Percentiles rank a stretch among this genome's conserved stretches.
These are phyloP conservation scores for Melanostigma gelatinosum DNA, from an alignment of 2,113 vertebrate species.

Conservation along the genomic window DNA sequence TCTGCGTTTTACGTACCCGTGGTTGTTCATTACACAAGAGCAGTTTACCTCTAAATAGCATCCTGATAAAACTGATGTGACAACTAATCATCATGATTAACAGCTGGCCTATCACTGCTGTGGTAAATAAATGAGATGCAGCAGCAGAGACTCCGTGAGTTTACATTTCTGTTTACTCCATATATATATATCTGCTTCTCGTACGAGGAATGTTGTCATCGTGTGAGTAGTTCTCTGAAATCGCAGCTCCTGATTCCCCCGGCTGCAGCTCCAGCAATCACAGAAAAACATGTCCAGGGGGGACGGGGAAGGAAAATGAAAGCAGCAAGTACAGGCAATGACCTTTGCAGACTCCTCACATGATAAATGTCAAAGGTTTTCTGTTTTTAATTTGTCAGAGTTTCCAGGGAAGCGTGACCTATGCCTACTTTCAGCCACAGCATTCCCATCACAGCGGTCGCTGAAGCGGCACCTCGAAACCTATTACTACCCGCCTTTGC, in stretches of 20 bases:
- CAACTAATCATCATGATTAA: constrained; percentile 48
- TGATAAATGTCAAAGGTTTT: constrained; percentile 83
- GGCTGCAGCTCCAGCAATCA: constrained; percentile 63
- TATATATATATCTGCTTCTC: constrained; percentile 6
- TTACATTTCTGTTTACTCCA: constrained; percentile 30
- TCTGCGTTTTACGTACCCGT: constrained; percentile 35
- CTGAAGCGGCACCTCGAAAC: constrained; percentile 76
- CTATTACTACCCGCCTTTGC: constrained; percentile 72
- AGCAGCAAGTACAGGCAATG: constrained; percentile 69
- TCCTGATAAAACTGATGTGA: constrained; percentile 52
- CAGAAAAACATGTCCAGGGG: constrained; percentile 69
- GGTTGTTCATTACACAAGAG: constrained; percentile 52
- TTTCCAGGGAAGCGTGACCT: constrained; percentile 80
- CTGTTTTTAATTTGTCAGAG: constrained; percentile 82
- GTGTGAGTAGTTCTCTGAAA: constrained; percentile 47
- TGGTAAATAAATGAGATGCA: constrained; percentile 19
- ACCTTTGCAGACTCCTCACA: constrained; percentile 77
- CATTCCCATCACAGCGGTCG: constrained; percentile 71
- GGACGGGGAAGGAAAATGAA: constrained; percentile 65
- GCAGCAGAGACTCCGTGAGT: constrained; percentile 10
- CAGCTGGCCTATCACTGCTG: background rate
- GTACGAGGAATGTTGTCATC: constrained; percentile 41
- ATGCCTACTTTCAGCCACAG: constrained; percentile 70
- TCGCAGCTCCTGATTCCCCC: constrained; percentile 40
- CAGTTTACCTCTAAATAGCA: constrained; percentile 42